A percentile compares a stretch with the other conserved stretches of the same genome.
These are phyloP conservation scores for Polyodon spathula DNA, from an alignment of 2,113 vertebrate genomes.

Conservation along the genomic window DNA sequence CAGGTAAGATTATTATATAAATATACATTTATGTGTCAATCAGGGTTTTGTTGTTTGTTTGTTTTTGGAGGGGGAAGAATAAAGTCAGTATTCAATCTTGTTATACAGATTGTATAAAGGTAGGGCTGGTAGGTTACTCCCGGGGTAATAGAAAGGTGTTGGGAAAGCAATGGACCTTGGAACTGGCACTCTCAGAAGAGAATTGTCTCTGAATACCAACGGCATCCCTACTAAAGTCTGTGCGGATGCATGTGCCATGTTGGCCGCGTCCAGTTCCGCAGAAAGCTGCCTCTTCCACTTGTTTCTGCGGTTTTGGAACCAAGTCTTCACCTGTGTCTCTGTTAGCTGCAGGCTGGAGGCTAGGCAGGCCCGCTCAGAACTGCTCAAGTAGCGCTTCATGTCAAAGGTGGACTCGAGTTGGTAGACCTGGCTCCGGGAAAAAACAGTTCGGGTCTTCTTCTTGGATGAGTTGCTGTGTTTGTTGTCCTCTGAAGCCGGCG, in stretches of 20 bases:
- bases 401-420: constrained; percentile 97
- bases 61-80: constrained; percentile 10
- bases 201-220: constrained; percentile 92
- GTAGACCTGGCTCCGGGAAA: constrained; percentile 88
- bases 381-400: constrained; percentile 97
- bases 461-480: constrained; percentile 69
- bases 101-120: constrained; percentile 96
- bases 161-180: constrained; percentile 93
- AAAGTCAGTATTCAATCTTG: constrained; percentile 87
- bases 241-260: constrained; percentile 95
- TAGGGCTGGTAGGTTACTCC: constrained; percentile 82
- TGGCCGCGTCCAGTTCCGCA: constrained; percentile 93
- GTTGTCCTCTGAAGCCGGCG: constrained; percentile 71
- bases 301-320: constrained; percentile 97
- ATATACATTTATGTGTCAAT: constrained; percentile 36
- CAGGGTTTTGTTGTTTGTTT: constrained; percentile 33
- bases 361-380: constrained; percentile 89
- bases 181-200: constrained; percentile 85
- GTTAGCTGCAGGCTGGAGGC: constrained; percentile 93
- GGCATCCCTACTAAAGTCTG: constrained; percentile 97
- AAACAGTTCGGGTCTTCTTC: constrained; percentile 91
- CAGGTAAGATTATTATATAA: constrained; percentile 53
- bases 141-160: constrained; percentile 88
- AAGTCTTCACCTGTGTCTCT: constrained; percentile 96
- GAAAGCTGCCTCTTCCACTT: constrained; percentile 97